A percentile compares a stretch with the other conserved stretches of the same genome.
These are phyloP conservation scores for Ophioninae sp. DNA, from an alignment of 2,888 invertebrate genomes.

Conservation along the genomic window DNA sequence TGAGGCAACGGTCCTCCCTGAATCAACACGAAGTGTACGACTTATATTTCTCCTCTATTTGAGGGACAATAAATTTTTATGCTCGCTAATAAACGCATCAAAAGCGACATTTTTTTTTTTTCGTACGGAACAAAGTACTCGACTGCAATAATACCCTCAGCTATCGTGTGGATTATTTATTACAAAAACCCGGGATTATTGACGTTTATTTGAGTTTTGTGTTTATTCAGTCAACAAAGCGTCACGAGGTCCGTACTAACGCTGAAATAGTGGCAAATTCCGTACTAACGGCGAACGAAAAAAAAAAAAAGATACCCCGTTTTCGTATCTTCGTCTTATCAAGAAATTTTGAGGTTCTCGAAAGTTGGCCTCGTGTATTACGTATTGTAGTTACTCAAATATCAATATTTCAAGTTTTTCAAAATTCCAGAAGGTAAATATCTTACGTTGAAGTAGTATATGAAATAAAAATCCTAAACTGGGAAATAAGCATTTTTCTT, in stretches of 20 bases:
- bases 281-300: not conserved
- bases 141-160: not conserved
- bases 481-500: not conserved
- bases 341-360: not conserved
- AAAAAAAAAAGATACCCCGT: not conserved
- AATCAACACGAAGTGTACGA: not conserved
- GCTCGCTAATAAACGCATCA: not conserved
- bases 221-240: conserved; percentile 1
- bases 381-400: not conserved
- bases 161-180: conserved; percentile 5
- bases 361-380: not conserved
- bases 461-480: not conserved
- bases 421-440: not conserved
- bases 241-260: conserved; percentile 2
- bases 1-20: not conserved
- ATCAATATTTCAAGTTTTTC: not conserved
- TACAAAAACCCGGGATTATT: conserved; percentile 12
- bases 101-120: conserved; percentile 3
- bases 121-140: not conserved
- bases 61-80: not conserved
- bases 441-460: not conserved
- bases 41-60: not conserved
- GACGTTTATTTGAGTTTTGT: not conserved
- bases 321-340: not conserved
- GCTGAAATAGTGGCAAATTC: not conserved